Evolutionary conservation across 1,140 invertebrate species (phyloP).

Genomic region (Chionoecetes opilio): DNA sequence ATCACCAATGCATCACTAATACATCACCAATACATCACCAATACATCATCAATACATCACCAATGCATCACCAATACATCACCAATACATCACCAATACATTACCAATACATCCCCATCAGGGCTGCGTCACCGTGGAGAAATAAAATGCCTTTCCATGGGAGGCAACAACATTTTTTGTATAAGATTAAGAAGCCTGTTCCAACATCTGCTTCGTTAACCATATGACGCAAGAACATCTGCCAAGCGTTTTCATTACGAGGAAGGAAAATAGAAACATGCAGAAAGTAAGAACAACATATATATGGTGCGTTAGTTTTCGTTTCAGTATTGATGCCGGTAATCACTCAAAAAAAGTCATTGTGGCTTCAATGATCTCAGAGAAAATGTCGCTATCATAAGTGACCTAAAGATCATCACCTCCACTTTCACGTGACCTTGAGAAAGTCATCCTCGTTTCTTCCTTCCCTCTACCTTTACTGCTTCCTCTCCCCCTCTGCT

Average conservation of each 20-base stretch:
- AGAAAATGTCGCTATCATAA: slow-evolving; percentile 16
- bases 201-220: neutral
- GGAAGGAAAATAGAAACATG: neutral
- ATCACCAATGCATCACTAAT: too few relatives aligned
- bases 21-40: too few relatives aligned
- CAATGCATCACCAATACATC: too few relatives aligned
- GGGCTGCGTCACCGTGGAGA: neutral
- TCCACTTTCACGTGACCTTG: slow-evolving; percentile 38
- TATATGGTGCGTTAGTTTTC: neutral
- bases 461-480: neutral
- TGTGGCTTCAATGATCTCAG: neutral
- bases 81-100: too few relatives aligned
- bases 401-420: neutral
- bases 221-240: neutral
- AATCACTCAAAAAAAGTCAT: too few relatives aligned
- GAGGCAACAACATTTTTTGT: neutral
- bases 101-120: too few relatives aligned
- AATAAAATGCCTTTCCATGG: neutral
- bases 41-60: too few relatives aligned
- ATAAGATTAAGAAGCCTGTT: neutral
- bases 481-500: neutral
- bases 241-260: neutral
- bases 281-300: neutral
- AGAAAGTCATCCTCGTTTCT: neutral
- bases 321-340: neutral